Evolutionary conservation across 2,797 vertebrate genomes (phyloP).

Genomic region (Odontamblyopus rebecca): DNA sequence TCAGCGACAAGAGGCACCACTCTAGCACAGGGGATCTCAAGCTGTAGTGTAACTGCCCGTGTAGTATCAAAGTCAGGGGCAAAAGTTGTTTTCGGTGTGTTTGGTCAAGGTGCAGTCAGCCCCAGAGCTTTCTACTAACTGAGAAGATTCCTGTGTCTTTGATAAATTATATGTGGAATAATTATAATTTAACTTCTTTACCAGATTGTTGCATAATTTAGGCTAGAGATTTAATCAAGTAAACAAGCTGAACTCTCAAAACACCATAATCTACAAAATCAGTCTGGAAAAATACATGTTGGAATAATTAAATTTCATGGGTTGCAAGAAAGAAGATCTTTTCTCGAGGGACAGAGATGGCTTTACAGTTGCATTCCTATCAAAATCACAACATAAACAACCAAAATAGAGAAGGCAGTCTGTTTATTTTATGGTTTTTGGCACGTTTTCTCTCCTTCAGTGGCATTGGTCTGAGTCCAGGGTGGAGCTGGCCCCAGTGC

Average conservation of each 20-base stretch:
- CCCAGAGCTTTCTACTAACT: no score
- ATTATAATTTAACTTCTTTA: not conserved
- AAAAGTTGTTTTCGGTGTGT: not conserved
- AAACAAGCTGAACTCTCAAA: not conserved
- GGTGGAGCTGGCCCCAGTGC: constrained; percentile 28
- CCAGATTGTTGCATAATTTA: not conserved
- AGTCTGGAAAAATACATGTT: constrained; percentile 1
- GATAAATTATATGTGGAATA: not conserved
- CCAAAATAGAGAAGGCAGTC: constrained; percentile 3
- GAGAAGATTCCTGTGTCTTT: no score
- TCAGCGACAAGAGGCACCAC: not conserved
- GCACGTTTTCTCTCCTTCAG: constrained; percentile 2
- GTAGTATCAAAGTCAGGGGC: not conserved
- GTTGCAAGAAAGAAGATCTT: not conserved
- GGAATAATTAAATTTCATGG: not conserved
- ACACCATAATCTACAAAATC: not conserved
- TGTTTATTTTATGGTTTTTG: not conserved
- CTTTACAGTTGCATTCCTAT: constrained; percentile 2
- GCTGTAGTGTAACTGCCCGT: not conserved
- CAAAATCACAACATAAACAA: not conserved
- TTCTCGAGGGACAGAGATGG: not conserved
- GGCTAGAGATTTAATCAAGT: not conserved
- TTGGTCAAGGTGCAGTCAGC: not conserved
- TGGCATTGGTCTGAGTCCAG: constrained; percentile 12
- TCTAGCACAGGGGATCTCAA: not conserved